phyloP scores from a whole-genome alignment of 1,140 invertebrate genomes.

The Trigoniulus corallinus region DNA sequence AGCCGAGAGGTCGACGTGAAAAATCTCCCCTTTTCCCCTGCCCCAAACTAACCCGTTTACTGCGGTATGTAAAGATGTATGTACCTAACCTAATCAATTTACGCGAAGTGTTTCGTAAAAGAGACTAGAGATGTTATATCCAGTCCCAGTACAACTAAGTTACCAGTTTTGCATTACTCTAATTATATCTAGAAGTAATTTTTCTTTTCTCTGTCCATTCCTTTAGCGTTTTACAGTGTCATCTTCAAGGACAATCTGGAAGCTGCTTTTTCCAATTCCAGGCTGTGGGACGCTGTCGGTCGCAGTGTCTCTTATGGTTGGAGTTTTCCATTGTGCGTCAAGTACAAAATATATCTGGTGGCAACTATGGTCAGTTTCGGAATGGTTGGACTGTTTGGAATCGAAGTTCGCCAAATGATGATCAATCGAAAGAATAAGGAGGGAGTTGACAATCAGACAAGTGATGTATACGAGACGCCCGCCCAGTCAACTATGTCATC shows the following conservation, averaged over 20 bases:
- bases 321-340: not conserved
- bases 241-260: conserved; percentile 83
- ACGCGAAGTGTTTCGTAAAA: too few relatives aligned
- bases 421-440: not conserved
- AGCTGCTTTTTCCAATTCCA: conserved; percentile 89
- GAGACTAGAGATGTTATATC: too few relatives aligned
- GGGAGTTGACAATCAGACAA: too few relatives aligned
- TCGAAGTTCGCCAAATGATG: not conserved
- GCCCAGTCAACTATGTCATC: too few relatives aligned
- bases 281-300: conserved; percentile 83
- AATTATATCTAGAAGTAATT: not conserved
- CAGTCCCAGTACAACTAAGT: too few relatives aligned
- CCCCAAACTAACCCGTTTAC: too few relatives aligned
- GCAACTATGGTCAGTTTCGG: not conserved
- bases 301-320: conserved; percentile 53
- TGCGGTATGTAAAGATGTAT: too few relatives aligned
- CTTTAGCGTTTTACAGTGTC: conserved; percentile 70
- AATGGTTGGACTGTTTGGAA: not conserved
- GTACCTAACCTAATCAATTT: too few relatives aligned
- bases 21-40: too few relatives aligned
- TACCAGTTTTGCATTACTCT: not conserved
- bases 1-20: too few relatives aligned
- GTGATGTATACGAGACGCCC: too few relatives aligned
- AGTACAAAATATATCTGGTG: not conserved
- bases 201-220: conserved; percentile 2